Conservation (phyloP, 1,140 invertebrate species). For the Diorhabda carinulata region DNA sequence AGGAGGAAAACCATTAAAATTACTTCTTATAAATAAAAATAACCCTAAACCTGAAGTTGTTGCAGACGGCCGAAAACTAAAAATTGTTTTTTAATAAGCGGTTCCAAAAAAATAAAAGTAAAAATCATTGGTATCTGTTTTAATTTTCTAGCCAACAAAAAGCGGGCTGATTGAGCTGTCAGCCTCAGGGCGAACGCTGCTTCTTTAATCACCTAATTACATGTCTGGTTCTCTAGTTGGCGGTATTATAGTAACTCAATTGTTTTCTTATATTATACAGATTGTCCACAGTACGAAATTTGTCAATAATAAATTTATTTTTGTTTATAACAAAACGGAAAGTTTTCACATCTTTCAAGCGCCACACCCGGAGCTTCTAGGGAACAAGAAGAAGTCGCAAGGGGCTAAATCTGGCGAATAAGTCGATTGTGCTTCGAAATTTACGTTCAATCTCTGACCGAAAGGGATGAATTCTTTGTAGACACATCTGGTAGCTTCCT, state of each 20-base stretch:
- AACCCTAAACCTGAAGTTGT: conserved; percentile 25
- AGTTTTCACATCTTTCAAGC: no score
- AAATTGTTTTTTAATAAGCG: conserved; percentile 42
- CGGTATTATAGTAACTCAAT: conserved; percentile 38
- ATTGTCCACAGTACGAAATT: background rate
- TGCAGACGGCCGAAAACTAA: conserved; percentile 26
- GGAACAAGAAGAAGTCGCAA: no score
- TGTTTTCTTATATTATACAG: conserved; percentile 30
- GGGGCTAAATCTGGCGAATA: no score
- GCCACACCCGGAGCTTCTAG: no score
- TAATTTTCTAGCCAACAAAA: conserved; percentile 31
- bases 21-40: conserved; percentile 8
- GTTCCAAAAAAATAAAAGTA: conserved; percentile 35
- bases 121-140: conserved; percentile 34
- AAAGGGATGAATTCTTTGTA: no score
- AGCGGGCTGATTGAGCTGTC: conserved; percentile 41
- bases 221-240: conserved; percentile 38
- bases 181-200: conserved; percentile 38
- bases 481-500: no score
- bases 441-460: no score
- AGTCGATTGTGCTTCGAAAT: no score
- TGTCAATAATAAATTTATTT: no score
- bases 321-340: no score
- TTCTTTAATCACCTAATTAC: conserved; percentile 42
- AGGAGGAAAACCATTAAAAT: background rate